phyloP scores from a whole-genome alignment of 1,140 invertebrate species.

The Drosophila sproati region DNA sequence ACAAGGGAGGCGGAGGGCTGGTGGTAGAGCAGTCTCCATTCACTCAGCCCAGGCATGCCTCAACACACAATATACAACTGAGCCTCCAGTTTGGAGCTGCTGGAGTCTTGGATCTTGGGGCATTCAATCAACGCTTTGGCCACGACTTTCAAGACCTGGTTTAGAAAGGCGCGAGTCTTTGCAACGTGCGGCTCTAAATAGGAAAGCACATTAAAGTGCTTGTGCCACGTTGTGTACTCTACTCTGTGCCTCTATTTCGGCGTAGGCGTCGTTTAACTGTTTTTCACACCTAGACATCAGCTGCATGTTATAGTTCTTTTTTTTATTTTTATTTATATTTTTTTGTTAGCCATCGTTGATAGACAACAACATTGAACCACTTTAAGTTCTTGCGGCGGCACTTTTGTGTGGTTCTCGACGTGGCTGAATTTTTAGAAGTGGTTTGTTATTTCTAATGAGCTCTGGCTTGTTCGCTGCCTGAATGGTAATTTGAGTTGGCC shows the following conservation, averaged over 20 bases:
- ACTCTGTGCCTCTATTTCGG: not conserved
- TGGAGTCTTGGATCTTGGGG: conserved; percentile 7
- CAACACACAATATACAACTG: conserved; percentile 21
- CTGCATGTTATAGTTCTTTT: conserved; percentile 36
- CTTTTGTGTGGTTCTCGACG: conserved; percentile 44
- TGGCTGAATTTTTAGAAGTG: conserved; percentile 29
- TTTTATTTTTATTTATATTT: not conserved
- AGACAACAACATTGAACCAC: conserved; percentile 42
- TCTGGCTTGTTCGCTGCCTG: conserved; percentile 38
- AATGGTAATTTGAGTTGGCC: conserved; percentile 58
- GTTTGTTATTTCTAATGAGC: conserved; percentile 35
- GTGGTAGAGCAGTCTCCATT: conserved; percentile 26
- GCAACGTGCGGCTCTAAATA: conserved; percentile 20
- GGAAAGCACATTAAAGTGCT: conserved; percentile 26
- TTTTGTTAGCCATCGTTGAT: conserved; percentile 22
- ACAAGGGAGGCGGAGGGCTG: conserved; percentile 8
- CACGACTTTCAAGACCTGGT: conserved; percentile 44
- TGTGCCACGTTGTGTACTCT: not conserved
- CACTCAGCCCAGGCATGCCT: conserved; percentile 12
- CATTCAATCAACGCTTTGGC: conserved; percentile 47
- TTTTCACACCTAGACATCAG: conserved; percentile 59
- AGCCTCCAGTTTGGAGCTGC: conserved; percentile 2
- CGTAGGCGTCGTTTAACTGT: conserved; percentile 34
- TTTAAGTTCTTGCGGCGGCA: conserved; percentile 30
- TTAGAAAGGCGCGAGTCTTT: conserved; percentile 36